phyloP scores from a whole-genome alignment of 2,113 vertebrate species.

The Sminthopsis crassicaudata region DNA sequence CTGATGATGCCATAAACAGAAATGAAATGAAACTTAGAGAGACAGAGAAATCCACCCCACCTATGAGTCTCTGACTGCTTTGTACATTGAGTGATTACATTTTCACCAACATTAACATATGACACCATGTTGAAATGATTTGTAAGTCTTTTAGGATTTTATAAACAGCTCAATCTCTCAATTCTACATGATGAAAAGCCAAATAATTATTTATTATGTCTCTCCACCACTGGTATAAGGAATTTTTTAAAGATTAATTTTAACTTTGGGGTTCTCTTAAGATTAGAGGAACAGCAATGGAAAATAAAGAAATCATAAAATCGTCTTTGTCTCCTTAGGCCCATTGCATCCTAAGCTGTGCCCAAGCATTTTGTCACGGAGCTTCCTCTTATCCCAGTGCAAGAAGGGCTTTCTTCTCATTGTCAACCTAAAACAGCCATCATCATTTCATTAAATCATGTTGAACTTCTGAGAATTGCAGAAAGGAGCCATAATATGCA shows the following conservation, averaged over 20 bases:
- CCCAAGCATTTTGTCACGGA: conserved; percentile 64
- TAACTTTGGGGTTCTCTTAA: conserved; percentile 79
- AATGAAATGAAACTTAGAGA: neutral
- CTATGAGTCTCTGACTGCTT: conserved; percentile 43
- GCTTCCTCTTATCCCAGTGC: conserved; percentile 73
- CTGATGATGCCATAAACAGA: conserved; percentile 14
- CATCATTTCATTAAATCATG: conserved; percentile 79
- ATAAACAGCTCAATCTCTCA: conserved; percentile 84
- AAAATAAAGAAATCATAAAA: conserved; percentile 78
- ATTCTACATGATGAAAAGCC: conserved; percentile 80
- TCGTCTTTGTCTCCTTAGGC: conserved; percentile 67
- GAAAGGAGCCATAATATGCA: conserved; percentile 63
- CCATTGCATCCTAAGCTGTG: conserved; percentile 63
- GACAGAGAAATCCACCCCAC: conserved; percentile 16
- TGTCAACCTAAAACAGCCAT: conserved; percentile 76
- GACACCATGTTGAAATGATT: conserved; percentile 82
- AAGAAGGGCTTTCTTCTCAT: conserved; percentile 75
- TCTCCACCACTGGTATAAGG: conserved; percentile 73
- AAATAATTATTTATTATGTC: conserved; percentile 83
- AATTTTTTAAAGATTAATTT: conserved; percentile 84
- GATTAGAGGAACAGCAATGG: conserved; percentile 78
- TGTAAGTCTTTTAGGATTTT: conserved; percentile 80
- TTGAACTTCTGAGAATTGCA: conserved; percentile 76
- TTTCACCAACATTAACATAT: conserved; percentile 79
- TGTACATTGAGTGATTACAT: conserved; percentile 81